Percentiles rank a stretch among this genome's conserved stretches.
Evolutionary conservation across 2,797 vertebrate genomes (phyloP).

Genomic region (Lindbergichthys nudifrons): DNA sequence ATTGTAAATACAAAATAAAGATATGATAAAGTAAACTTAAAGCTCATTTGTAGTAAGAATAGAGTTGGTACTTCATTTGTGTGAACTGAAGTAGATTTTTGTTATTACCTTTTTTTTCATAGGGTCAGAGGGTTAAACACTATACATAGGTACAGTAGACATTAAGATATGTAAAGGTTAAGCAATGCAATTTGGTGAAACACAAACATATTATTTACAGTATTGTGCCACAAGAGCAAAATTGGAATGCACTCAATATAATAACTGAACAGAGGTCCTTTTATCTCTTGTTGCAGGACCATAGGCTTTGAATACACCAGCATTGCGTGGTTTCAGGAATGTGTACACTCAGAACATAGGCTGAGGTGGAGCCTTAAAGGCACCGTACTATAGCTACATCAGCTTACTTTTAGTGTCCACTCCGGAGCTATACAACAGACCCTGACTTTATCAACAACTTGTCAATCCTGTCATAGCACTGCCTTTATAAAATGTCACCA

Average conservation of each 20-base stretch:
- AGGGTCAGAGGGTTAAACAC: no score
- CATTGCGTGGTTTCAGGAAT: neutral
- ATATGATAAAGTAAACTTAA: neutral
- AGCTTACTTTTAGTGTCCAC: neutral
- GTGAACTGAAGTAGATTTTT: neutral
- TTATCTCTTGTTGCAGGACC: neutral
- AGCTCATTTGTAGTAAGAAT: neutral
- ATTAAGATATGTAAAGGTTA: neutral
- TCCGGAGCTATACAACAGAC: constrained; percentile 9
- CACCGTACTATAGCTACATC: neutral
- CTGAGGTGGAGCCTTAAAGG: neutral
- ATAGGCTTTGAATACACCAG: neutral
- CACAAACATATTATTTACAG: neutral
- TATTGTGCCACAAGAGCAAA: neutral
- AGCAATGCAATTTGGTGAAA: neutral
- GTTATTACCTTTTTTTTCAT: no score
- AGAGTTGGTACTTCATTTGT: neutral
- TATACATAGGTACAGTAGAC: neutral
- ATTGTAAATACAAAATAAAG: neutral
- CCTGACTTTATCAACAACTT: constrained; percentile 22
- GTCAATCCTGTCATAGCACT: constrained; percentile 9
- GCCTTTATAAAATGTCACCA: constrained; percentile 24
- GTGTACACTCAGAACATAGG: neutral
- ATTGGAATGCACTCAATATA: neutral
- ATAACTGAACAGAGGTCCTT: no score